Base-by-base conservation (phyloP, 2,113 vertebrate genomes). In the Psammodynastes pulverulentus region DNA sequence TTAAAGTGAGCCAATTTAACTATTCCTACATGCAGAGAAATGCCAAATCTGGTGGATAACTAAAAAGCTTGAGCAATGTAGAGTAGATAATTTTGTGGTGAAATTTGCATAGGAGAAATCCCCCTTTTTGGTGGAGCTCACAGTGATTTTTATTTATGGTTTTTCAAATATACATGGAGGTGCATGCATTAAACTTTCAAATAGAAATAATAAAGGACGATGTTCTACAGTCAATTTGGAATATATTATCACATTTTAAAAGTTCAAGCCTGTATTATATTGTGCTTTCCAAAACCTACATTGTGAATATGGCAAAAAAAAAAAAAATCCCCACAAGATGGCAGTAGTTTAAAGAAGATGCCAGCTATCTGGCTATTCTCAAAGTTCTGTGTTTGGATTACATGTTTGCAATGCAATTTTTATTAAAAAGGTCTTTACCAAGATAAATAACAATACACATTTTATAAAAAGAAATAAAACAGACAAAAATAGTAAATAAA, bases 241-340 rank as follows among this genome's bases (percentile, higher is more conserved):
- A 90, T 86, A 52, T 26, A 12, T 23, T 9, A 45, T 79, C 48
- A 72, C 12, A 53, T 26, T 88, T 39, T 26, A 43, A 86, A 54
- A 91, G 29, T n/a, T n/a, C 46, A 49, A 54, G 8, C 5, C 34
- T 48, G 6, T 21, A 7, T 17, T 79, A 1, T 1, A 34, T 89
- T 19, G 3, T 34, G 52, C 23, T 24, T 84, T 46, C n/a, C n/a
- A 54, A 51, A 86, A 17, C 4, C 8, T 52, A 88, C 17, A 56
- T 39, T 45, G 10, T 90, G 9, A 49, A 24, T 34, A 6, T 48
- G 46, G 85, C 86, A n/a, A 13, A 84, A 3, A 88, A 72, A 15
- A 12, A 21, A 86, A 4, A 88, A 58, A 54, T 92, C 92, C 92
- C 95, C 96, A 92, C 91, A 94, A 95, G 96, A 67, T 96, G 96